Base-by-base conservation (phyloP, 1,140 invertebrate species). In the Gonatopus flavifemur region DNA sequence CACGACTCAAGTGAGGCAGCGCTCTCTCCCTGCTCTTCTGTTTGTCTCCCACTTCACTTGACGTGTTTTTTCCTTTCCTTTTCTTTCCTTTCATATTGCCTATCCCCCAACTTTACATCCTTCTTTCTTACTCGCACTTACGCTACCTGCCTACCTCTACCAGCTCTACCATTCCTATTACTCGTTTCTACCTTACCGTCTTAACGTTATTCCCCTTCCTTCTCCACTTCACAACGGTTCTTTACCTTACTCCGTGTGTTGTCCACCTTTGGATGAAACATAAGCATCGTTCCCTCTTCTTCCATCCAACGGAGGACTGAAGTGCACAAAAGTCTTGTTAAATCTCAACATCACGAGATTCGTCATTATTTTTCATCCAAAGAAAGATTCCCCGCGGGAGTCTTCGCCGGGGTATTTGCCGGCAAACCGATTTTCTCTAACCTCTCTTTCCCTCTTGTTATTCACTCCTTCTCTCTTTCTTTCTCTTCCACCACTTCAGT, bases 1-100 rank as follows among this genome's bases (percentile, higher is more conserved):
- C 55, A 64, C 54, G 43, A 52, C 49, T 50, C 55, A 37, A 59
- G 52, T 53, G 40, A 48, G 41, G 51, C 40, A 54, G 57, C 41
- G 52, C 51, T 36, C 50, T 45, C 57, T 51, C 43, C 45, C 35
- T 41, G 41, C 33, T 20, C 37, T 13, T 41, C 19, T 40, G 13
- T 20, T 12, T 19, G 33, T 12, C 36, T 38, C 30, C 25, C 22
- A 47, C 40, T 52, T n/a, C n/a, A n/a, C n/a, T n/a, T n/a, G n/a
- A n/a, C n/a, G n/a, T n/a, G n/a, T n/a, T n/a, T n/a, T n/a, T 41
- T 24, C 35, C 35, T 51, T 39, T 47, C 39, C 15, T 38, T 57
- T 37, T 40, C 33, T 42, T 31, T 45, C 36, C 13, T 36, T 25
- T 48, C 40, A 20, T 30, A 43, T 36, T 48, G 37, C 40, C 44